Base-by-base conservation (phyloP, 2,888 invertebrate species). In the Abrostola triplasia region DNA sequence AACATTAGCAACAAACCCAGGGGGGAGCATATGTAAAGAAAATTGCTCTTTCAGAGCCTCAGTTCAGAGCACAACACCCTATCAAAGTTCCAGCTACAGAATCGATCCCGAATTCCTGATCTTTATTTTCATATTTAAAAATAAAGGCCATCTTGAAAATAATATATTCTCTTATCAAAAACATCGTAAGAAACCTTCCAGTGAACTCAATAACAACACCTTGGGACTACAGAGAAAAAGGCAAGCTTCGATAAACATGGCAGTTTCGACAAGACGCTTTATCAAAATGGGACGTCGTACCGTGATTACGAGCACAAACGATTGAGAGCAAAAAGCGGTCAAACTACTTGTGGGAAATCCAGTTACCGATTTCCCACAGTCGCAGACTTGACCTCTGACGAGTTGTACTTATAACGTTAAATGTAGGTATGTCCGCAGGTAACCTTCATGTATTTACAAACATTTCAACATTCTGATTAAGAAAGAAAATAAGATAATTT, bases 301-400 rank as follows among this genome's bases (percentile, higher is more conserved):
- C 37, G 10, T 35, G 50, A 57, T 63, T 70, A 51, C 40, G 12
- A 70, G 40, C 56, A 70, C 36, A 36, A 53, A 9, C 11, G 12
- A 70, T 50, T 36, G 13, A 54, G 10, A 42, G 35, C 44, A 64
- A 64, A 59, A 72, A 64, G 56, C 42, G 10, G 64, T 57, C 71
- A 36, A 47, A 59, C 57, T 13, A 48, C 66, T 55, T 47, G 41
- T 49, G 60, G n/a, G 24, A 52, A 52, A 59, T 36, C 35, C 35
- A 13, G 36, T 47, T 48, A 48, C 38, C 53, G 36, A n/a, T n/a
- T n/a, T n/a, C n/a, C n/a, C n/a, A n/a, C n/a, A n/a, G 7, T n/a
- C 50, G 56, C 59, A 13, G 5, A 47, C 59, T 57, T 64, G 72
- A 71, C 72, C 76, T 60, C 57, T 76, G 59, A 24, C 35, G 47